These are phyloP conservation scores for Gopherus flavomarginatus DNA, from an alignment of 2,113 vertebrate genomes.

Conservation along the genomic window DNA sequence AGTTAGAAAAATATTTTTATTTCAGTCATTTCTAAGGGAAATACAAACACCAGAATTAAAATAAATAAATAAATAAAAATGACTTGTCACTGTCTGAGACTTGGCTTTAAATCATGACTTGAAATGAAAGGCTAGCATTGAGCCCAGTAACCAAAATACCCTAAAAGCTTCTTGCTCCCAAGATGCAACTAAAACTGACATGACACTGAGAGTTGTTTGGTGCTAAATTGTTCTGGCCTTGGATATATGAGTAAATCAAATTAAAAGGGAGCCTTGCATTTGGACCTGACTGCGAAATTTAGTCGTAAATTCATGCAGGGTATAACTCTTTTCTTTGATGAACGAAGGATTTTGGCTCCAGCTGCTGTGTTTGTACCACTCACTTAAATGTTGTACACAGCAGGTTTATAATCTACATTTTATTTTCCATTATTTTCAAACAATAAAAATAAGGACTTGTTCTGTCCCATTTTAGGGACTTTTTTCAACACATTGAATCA, in stretches of 20 bases:
- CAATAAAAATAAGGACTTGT: background rate
- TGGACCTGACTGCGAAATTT: slow-evolving; percentile 25
- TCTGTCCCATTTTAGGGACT: background rate
- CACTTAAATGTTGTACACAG: background rate
- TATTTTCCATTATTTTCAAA: slow-evolving; percentile 3
- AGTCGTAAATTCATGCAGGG: background rate
- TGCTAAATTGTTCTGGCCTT: slow-evolving; percentile 26
- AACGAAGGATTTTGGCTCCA: background rate
- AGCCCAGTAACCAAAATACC: background rate
- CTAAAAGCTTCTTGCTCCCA: slow-evolving; percentile 2
- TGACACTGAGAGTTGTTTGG: background rate
- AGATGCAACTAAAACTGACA: background rate
- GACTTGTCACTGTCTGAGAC: background rate
- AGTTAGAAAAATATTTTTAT: slow-evolving; percentile 46
- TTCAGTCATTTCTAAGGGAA: slow-evolving; percentile 33
- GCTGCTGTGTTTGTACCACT: background rate
- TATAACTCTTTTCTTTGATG: slow-evolving; percentile 21
- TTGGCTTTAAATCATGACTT: slow-evolving; percentile 31
- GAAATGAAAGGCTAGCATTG: slow-evolving; percentile 1
- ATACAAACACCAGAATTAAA: background rate
- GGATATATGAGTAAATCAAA: slow-evolving; percentile 14
- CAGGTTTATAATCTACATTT: slow-evolving; percentile 32
- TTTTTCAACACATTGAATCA: background rate
- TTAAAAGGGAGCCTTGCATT: slow-evolving; percentile 37
- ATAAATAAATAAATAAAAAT: slow-evolving; percentile 20